Base-by-base conservation (phyloP, 1,140 invertebrate species). In the Drosophila takahashii region DNA sequence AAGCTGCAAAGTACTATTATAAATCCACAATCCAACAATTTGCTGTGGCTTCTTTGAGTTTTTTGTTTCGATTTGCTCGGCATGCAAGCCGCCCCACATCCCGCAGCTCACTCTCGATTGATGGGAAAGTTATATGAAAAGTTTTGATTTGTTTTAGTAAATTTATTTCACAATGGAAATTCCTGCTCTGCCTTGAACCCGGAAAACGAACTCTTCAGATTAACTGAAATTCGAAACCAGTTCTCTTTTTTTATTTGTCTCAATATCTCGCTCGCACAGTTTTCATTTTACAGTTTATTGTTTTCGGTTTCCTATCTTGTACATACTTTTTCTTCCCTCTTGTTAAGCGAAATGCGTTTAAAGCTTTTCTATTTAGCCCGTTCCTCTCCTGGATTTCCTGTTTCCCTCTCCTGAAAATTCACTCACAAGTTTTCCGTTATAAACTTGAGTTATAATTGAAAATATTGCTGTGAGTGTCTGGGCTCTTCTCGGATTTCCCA, bases 381-480 rank as follows among this genome's bases (percentile, higher is more conserved):
- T 34, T 60, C 36, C 36, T 34, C 32, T 41, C 27, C 41, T 51
- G 41, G 41, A 22, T 44, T 58, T 58, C 47, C 41, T 39, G 37
- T 27, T 67, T 44, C 32, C 51, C 27, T 34, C 47, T 62, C 60
- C 56, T 16, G 39, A 41, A n/a, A 4, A 29, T 66, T 66, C 42
- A 57, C 51, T 56, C 44, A 47, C 59, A 86, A 85, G 81, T 87
- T 87, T 65, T 59, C 41, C 62, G 62, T 87, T 79, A 75, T 86
- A 86, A 86, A 86, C 83, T 87, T 89, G 79, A 89, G 83, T 87
- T 87, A 87, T 89, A 87, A 89, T 87, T 87, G 83, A 89, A 89
- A 87, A 87, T 86, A 79, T 79, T 75, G 70, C 65, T 78, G 59
- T 75, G 59, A 62, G 60, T 53, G 36, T 51, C 53, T 56, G 52